Evolutionary conservation across 2,113 vertebrate genomes (phyloP).

Genomic region (Carassius auratus): DNA sequence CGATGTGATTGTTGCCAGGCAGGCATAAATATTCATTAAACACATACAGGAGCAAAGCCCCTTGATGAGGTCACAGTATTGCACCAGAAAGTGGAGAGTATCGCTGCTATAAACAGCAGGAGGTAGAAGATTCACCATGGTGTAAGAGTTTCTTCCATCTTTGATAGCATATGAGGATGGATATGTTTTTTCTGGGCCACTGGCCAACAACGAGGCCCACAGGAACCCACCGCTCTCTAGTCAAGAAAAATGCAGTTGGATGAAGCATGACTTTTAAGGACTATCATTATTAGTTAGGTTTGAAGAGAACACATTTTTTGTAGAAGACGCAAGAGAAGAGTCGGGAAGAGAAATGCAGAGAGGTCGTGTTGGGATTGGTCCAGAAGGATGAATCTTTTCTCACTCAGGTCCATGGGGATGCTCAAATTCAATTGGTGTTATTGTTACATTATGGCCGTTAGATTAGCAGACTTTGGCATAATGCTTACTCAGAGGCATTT

Average conservation of each 20-base stretch:
- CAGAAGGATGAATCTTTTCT: constrained; percentile 20
- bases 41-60: constrained; percentile 45
- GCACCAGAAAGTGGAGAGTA: constrained; percentile 49
- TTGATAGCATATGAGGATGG: constrained; percentile 27
- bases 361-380: background rate
- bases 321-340: constrained; percentile 22
- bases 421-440: background rate
- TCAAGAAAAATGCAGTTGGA: constrained; percentile 43
- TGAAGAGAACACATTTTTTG: constrained; percentile 35
- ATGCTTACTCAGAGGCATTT: background rate
- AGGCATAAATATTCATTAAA: constrained; percentile 70
- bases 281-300: constrained; percentile 55
- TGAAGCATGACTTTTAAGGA: constrained; percentile 14
- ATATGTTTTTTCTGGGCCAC: constrained; percentile 49
- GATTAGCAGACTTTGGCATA: constrained; percentile 6
- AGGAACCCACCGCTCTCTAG: constrained; percentile 39
- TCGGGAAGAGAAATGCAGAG: constrained; percentile 31
- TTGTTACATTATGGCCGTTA: constrained; percentile 1
- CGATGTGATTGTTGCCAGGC: constrained; percentile 58
- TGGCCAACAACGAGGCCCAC: constrained; percentile 46
- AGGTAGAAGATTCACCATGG: constrained; percentile 42
- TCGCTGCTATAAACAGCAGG: constrained; percentile 36
- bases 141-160: constrained; percentile 37
- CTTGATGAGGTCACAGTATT: constrained; percentile 62
- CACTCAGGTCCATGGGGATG: background rate